Base-by-base conservation (phyloP, 2,888 invertebrate genomes). In the Megamerina dolium region DNA sequence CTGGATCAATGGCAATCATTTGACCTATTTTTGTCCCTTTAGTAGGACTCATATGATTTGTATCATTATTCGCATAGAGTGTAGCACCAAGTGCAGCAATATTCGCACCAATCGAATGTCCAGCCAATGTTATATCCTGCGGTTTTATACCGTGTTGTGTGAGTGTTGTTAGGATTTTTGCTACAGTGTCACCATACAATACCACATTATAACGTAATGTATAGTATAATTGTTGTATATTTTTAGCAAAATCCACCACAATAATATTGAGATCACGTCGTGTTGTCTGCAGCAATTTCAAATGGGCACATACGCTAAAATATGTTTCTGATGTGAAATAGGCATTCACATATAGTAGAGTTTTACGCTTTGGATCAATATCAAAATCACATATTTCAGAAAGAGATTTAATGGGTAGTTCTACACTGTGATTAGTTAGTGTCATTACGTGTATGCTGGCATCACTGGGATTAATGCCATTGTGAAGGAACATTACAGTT, bases 31-130 rank as follows among this genome's bases (percentile, higher is more conserved):
- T 19, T 16, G 9, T 14, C 1, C 14, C 13, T 6, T 14, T 39
- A 27, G 5, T 37, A n/a, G n/a, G n/a, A n/a, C n/a, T n/a, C n/a
- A n/a, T n/a, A n/a, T n/a, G n/a, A 10, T 23, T 10, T n/a, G 20
- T 8, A 6, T 20, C 13, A 10, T 46, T 34, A 2, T 29, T 21
- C 5, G 54, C 49, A 40, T 49, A 66, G 2, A 59, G 32, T 10
- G 54, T 50, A 0, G 67, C 61, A 1, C 58, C 68, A 37, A 68
- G 16, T 0, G 67, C 66, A 0, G 65, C 66, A n/a, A 64, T 62
- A 50, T 68, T 68, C 0, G 66, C 66, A 4, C 68, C 68, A 20
- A 64, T 66, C 5, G 68, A 68, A 27, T 68, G 68, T 2, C 66
- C 68, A 0, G 57, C 62, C 27, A 68, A 26, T 0, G 56, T 66